Evolutionary conservation across 2,113 vertebrate species (phyloP).

Genomic region (Progne subis): DNA sequence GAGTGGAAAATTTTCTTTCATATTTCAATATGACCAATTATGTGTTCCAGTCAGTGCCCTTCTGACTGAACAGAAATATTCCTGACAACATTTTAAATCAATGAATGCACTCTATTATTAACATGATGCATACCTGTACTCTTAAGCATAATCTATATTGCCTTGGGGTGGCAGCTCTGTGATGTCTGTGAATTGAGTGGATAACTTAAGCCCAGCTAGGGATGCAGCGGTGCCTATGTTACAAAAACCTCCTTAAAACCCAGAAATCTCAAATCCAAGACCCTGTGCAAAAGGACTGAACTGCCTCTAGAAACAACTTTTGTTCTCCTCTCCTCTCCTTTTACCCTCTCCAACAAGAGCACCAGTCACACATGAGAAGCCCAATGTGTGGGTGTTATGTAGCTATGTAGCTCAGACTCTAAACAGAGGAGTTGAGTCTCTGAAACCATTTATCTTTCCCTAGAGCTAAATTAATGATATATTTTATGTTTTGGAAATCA

Average conservation of each 20-base stretch:
- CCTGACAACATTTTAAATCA: not conserved
- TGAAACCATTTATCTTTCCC: not conserved
- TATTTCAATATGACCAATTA: not conserved
- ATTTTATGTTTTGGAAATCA: not conserved
- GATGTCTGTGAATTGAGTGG: not conserved
- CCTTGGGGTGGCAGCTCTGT: not conserved
- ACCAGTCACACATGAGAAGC: not conserved
- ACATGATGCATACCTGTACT: not conserved
- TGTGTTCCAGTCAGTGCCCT: not conserved
- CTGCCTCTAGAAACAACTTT: not conserved
- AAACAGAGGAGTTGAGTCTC: not conserved
- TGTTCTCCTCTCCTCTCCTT: not conserved
- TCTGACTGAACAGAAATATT: not conserved
- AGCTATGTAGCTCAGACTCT: not conserved
- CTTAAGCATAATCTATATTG: not conserved
- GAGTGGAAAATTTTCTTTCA: not conserved
- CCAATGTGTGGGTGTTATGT: accelerated
- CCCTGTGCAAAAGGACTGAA: not conserved
- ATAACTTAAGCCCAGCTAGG: not conserved
- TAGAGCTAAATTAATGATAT: not conserved
- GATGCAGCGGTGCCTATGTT: not conserved
- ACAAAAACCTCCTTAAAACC: not conserved
- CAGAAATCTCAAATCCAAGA: not conserved
- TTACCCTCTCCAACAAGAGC: not conserved
- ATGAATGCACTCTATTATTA: not conserved